Base-by-base conservation (phyloP, 2,113 vertebrate species). In the Thunnus maccoyii region DNA sequence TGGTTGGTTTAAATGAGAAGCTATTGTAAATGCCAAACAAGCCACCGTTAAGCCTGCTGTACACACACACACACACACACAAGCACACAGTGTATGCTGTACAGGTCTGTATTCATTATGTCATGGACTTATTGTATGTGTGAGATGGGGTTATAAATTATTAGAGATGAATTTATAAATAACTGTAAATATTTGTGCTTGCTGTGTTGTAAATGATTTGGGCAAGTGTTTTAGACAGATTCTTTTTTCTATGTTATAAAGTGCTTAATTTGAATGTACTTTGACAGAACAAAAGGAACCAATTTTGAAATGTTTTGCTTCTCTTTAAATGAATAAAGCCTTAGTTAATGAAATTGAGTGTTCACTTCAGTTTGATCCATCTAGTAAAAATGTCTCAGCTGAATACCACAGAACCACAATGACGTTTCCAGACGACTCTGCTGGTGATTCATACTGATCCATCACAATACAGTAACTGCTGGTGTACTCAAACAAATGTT, bases 111-210 rank as follows among this genome's bases (percentile, higher is more conserved):
- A 74, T 80, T 86, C 50, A 56, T 92, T 85, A 75, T 72, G 86
- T 76, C 78, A 44, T 48, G 46, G 17, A 86, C 17, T 76, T 46
- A 47, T 27, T 80, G 55, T 82, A 36, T 74, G 88, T 84, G 86
- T 85, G 79, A 85, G 82, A 85, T 79, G 69, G 56, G 60, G 25
- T 81, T 86, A 36, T 94, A 91, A 91, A 87, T 95, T 94, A 91
- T 93, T 92, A 91, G 75, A 90, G 86, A 94, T 91, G 70, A 63
- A 92, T 95, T 94, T 95, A 95, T 94, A 94, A 93, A 95, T 91
- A 91, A 85, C 61, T 97, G 96, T 96, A 97, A 92, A 95, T 96
- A 95, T 93, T 95, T 96, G 87, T 89, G 94, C 82, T 95, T 96
- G 96, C 95, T 74, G 96, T 96, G 96, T 91, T 96, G 86, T 91